Evolutionary conservation across 2,888 invertebrate species (phyloP), one percentile per base, ranked within the genome.

Genomic region (Crepidodera aurea): DNA sequence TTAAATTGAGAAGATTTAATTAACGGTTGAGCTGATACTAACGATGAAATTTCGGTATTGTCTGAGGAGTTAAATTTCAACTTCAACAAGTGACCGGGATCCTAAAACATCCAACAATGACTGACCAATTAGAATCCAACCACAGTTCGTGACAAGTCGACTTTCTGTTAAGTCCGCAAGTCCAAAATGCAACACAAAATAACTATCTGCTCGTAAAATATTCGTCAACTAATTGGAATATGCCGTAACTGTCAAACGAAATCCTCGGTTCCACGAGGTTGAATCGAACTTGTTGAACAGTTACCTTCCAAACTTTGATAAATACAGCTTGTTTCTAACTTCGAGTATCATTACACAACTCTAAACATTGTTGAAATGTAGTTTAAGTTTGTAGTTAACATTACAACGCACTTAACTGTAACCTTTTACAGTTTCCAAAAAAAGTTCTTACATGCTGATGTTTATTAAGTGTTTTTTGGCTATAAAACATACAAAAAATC

Each of bases 261-360:
- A 66, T 64, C 66, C 62, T n/a, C n/a, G 39, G 62, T 62, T n/a
- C 60, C 53, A 65, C 56, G 37, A 54, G 62, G 61, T n/a, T 61
- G 65, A 65, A 62, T 62, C 65, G 62, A 68, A 68, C 66, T 64
- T 58, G 56, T 60, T 44, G 61, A 65, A 67, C 60, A 65, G 65
- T 67, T 67, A 67, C 34, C 34, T 34, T 34, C 12, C 62, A 60
- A 53, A 64, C 64, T 62, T 62, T 51, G 51, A 51, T 62, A 51
- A 62, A 51, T 44, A 51, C 27, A 51, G 12, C 51, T 51, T 22
- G 37, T 51, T 51, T 37, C 37, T 22, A 51, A 51, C n/a, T n/a
- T n/a, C n/a, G 22, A 10, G 13, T 6, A 8, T 6, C 1, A 12
- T 12, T 37, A 37, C 12, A 1, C 1, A 22, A 22, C 15, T 44